Percentiles rank a stretch among this genome's conserved stretches.
These are phyloP conservation scores for Enoplosus armatus DNA, from an alignment of 2,797 vertebrate genomes.

Conservation along the genomic window DNA sequence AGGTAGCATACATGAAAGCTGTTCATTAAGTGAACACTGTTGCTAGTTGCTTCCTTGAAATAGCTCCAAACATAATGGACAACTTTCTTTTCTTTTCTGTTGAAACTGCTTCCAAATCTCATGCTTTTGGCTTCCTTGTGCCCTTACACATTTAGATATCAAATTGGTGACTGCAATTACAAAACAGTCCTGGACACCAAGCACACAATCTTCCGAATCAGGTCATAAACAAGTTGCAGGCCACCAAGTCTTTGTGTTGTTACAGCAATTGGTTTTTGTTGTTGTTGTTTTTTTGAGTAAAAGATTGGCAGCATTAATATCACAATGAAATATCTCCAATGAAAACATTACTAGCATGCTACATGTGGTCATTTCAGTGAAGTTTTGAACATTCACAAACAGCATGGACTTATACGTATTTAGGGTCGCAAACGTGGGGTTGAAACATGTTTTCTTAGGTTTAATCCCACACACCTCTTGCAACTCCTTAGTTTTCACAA, in stretches of 20 bases:
- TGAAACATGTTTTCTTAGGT: neutral
- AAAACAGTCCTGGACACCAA: neutral
- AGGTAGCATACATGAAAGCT: neutral
- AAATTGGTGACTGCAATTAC: too few species aligned
- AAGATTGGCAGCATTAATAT: neutral
- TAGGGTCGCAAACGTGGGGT: neutral
- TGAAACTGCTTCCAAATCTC: neutral
- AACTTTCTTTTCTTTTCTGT: neutral
- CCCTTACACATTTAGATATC: neutral
- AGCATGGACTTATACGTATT: neutral
- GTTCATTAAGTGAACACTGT: neutral
- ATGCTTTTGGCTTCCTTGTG: neutral
- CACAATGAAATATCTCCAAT: too few species aligned
- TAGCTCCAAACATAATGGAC: neutral
- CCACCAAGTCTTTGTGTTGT: neutral
- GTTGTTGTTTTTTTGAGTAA: neutral
- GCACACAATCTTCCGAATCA: neutral
- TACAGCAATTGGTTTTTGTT: too few species aligned
- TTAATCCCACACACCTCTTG: neutral
- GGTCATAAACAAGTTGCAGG: neutral
- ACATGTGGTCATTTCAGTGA: neutral
- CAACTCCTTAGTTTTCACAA: neutral
- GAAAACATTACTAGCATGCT: neutral
- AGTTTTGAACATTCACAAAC: neutral
- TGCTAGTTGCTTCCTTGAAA: slow-evolving; percentile 1